Conservation (phyloP, 2,888 invertebrate species). For the Himalopsyche kuldschensis region DNA sequence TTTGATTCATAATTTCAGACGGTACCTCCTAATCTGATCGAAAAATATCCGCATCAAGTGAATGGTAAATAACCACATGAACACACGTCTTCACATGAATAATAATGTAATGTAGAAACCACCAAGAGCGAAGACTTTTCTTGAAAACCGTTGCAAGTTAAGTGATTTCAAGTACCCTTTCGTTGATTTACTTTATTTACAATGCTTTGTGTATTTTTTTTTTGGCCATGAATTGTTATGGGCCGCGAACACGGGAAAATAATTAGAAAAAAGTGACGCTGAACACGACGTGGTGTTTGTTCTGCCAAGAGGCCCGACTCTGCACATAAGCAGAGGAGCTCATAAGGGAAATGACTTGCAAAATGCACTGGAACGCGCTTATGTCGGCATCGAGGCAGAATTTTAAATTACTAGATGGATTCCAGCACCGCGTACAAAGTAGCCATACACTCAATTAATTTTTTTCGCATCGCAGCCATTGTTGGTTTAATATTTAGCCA, state of each 20-base stretch:
- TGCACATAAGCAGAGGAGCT: conserved; percentile 13
- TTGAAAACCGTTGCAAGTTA: neutral
- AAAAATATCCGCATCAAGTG: too few species aligned
- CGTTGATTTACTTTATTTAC: neutral
- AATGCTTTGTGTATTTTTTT: neutral
- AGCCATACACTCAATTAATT: conserved; percentile 33
- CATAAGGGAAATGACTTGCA: conserved; percentile 38
- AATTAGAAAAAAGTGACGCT: conserved; percentile 12
- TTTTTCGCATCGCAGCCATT: conserved; percentile 17
- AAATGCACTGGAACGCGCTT: conserved; percentile 8
- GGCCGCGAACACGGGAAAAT: conserved; percentile 20
- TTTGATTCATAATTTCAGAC: too few species aligned
- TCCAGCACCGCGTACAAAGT: conserved; percentile 21
- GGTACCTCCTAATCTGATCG: too few species aligned
- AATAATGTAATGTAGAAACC: too few species aligned
- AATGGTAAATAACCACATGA: too few species aligned
- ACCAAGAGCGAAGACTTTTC: too few species aligned
- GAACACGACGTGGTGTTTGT: conserved; percentile 17
- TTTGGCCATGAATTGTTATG: conserved; percentile 11
- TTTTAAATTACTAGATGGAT: conserved; percentile 37
- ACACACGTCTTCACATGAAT: too few species aligned
- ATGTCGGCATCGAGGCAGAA: conserved; percentile 23
- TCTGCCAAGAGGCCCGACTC: conserved; percentile 10
- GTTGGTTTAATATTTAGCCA: neutral
- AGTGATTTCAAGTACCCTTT: neutral